These are phyloP conservation scores for Synergus gifuensis DNA, from an alignment of 2,888 invertebrate genomes.

Conservation along the genomic window DNA sequence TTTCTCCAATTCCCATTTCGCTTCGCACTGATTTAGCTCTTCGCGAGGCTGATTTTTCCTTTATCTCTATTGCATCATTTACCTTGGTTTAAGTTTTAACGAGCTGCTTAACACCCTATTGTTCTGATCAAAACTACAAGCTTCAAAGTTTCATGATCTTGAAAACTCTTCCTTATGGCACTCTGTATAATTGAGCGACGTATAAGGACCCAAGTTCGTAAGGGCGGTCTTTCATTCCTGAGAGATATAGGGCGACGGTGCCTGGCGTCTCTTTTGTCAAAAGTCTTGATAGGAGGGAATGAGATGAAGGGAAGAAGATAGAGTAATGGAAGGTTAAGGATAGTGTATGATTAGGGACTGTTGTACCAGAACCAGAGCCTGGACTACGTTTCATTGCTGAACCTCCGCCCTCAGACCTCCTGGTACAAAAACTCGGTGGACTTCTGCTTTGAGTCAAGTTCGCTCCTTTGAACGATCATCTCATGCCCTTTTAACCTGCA, in stretches of 20 bases:
- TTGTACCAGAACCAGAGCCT: neutral
- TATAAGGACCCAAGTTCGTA: neutral
- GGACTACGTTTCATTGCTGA: constrained; percentile 18
- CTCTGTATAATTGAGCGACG: constrained; percentile 6
- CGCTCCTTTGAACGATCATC: constrained; percentile 2
- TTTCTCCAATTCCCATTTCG: constrained; percentile 44
- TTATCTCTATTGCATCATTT: too few species aligned
- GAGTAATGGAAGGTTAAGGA: constrained; percentile 24
- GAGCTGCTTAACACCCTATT: neutral
- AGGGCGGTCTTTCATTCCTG: constrained; percentile 54
- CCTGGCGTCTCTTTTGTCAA: constrained; percentile 11
- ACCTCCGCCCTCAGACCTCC: neutral
- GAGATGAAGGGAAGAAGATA: constrained; percentile 10
- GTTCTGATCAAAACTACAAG: neutral
- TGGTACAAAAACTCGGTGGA: neutral
- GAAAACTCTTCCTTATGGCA: neutral
- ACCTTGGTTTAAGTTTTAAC: neutral
- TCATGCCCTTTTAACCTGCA: neutral
- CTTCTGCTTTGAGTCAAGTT: constrained; percentile 3
- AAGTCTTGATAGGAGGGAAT: constrained; percentile 5
- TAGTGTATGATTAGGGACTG: constrained; percentile 16
- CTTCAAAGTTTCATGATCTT: neutral
- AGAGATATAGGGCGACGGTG: constrained; percentile 16
- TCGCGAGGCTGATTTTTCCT: neutral
- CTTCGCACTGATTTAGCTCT: neutral